phyloP scores from a whole-genome alignment of 2,113 vertebrate genomes.

The Gobio gobio region DNA sequence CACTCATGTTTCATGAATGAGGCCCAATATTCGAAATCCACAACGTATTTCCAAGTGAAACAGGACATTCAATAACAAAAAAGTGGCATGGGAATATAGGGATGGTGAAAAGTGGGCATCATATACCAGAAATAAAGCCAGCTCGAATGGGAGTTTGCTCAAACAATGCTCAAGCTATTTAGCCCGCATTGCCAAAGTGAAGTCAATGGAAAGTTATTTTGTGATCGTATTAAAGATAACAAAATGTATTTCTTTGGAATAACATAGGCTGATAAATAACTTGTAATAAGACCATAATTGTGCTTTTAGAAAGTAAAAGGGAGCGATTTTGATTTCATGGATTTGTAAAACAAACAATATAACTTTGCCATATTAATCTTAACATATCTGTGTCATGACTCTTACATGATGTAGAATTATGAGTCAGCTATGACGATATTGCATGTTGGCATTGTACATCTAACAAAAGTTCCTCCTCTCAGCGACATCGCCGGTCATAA shows the following conservation, averaged over 20 bases:
- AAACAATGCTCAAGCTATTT: background rate
- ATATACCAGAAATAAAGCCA: background rate
- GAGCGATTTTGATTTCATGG: background rate
- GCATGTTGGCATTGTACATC: background rate
- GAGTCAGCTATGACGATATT: conserved; percentile 31
- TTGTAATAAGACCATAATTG: background rate
- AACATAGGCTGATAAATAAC: background rate
- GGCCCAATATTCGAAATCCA: background rate
- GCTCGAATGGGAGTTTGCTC: background rate
- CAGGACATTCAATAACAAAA: background rate
- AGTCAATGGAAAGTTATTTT: background rate
- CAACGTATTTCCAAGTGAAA: background rate
- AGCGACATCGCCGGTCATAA: conserved; percentile 9
- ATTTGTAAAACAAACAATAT: background rate
- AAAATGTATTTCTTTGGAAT: background rate
- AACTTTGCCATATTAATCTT: background rate
- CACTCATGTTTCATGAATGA: too few species aligned
- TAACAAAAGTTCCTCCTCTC: background rate
- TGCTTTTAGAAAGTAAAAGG: background rate
- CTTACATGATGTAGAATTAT: background rate
- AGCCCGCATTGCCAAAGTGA: background rate
- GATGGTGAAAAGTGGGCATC: background rate
- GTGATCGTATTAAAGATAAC: background rate
- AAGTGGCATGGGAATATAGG: background rate
- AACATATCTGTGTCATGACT: background rate